A percentile compares a stretch with the other conserved stretches of the same genome.
phyloP scores from a whole-genome alignment of 1,140 invertebrate species.

The Drosophila nikananu region DNA sequence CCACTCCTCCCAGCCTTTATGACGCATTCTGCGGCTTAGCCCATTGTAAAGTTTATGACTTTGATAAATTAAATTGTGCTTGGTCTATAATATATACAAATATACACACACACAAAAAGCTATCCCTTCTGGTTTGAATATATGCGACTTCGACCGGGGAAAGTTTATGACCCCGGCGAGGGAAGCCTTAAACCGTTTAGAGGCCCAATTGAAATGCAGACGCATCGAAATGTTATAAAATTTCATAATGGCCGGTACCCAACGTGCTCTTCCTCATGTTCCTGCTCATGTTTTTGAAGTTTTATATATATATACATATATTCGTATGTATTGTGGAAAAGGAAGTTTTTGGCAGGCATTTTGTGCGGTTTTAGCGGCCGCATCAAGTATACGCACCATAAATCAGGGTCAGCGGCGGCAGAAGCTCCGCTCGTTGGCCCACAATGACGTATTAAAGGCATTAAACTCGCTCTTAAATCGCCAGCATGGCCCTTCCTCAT shows the following conservation, averaged over 20 bases:
- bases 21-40: slow-evolving; percentile 59
- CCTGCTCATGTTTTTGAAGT: slow-evolving; percentile 57
- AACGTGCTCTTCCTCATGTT: slow-evolving; percentile 5
- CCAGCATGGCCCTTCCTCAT: slow-evolving; percentile 64
- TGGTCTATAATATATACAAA: slow-evolving; percentile 23
- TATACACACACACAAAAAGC: not conserved
- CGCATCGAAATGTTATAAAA: slow-evolving; percentile 81
- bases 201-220: slow-evolving; percentile 76
- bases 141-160: slow-evolving; percentile 29
- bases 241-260: slow-evolving; percentile 60
- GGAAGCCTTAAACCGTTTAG: slow-evolving; percentile 67
- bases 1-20: slow-evolving; percentile 50
- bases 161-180: slow-evolving; percentile 53
- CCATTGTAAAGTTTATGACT: slow-evolving; percentile 78
- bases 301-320: slow-evolving; percentile 2
- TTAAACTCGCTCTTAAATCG: slow-evolving; percentile 77
- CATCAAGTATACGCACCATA: slow-evolving; percentile 82
- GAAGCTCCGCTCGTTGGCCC: slow-evolving; percentile 43
- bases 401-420: slow-evolving; percentile 70
- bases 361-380: slow-evolving; percentile 68
- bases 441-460: slow-evolving; percentile 77
- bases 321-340: slow-evolving; percentile 17
- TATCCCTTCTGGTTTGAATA: slow-evolving; percentile 43
- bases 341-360: slow-evolving; percentile 56
- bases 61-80: slow-evolving; percentile 81